Evolutionary conservation across 2,113 vertebrate species (phyloP), one percentile per base, ranked within the genome.

Genomic region (Hippocampus guttulatus): DNA sequence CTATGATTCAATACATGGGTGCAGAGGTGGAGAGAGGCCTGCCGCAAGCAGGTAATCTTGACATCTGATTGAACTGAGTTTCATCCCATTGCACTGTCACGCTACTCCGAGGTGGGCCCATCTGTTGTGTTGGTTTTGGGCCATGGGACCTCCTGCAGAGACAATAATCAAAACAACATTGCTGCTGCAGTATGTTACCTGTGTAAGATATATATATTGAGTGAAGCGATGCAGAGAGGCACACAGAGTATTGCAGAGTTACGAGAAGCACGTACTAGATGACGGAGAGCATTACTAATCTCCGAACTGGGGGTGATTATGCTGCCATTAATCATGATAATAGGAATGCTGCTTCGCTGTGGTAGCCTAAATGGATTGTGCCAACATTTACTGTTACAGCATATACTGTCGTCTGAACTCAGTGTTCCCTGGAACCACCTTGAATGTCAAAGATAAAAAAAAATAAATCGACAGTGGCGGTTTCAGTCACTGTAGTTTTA

Each of bases 261-360:
- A 45, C 40, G 49, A 67, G 70, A 51, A 62, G 65, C 55, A 64
- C 30, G 27, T 76, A 64, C 69, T 30, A 70, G 60, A 77, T 45
- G 55, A 72, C 55, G 72, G 25, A 64, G 52, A 40, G 65, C 66
- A 40, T 54, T 71, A 68, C 76, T 79, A 74, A 78, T 78, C 67
- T 61, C 41, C 12, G n/a, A 41, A 58, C 55, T 60, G 70, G 65
- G 71, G 77, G 75, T 1, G 49, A 76, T 73, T 73, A 64, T 73
- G 75, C 76, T 77, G 2, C 27, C 64, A 80, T 83, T 79, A 81
- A 84, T 88, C 71, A 77, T 12, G 5, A 62, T 70, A 69, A 71
- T 40, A 8, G 64, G 69, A 78, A 81, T 66, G 79, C 80, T 81
- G 75, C 47, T 71, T 38, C 69, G 68, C 61, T 77, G 74, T 69